Evolutionary conservation across 2,888 invertebrate species (phyloP), one percentile per base, ranked within the genome.

Genomic region (Altica lythri): DNA sequence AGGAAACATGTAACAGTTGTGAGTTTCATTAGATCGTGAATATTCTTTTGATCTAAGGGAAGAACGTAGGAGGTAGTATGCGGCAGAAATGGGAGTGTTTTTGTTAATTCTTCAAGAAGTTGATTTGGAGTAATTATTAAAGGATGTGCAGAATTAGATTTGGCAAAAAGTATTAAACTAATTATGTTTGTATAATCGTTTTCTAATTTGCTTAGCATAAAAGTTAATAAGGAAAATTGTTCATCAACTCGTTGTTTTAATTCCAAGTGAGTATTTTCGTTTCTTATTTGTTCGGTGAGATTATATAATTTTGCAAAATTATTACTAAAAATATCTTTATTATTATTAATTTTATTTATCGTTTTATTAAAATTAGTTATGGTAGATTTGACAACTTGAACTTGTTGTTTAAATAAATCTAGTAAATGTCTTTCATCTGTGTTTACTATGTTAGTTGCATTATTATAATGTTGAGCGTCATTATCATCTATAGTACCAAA

Each of bases 131-230:
- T 42, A 4, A 53, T 37, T 12, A 53, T 17, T 6, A 13, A 8
- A n/a, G 53, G 53, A 17, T 49, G 42, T 35, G 45, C 22, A 32
- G 29, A 18, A 34, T 51, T 50, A 42, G 35, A 14, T 43, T 17
- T 34, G 4, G 22, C 40, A 43, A 53, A 35, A 43, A 43, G 27
- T n/a, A 40, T 13, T n/a, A 12, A 25, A 2, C 14, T 14, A 19
- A 30, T 47, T 2, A 48, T 38, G 6, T 8, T 32, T 17, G 29
- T 14, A 22, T 35, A 44, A 9, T 51, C 27, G 2, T 32, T 14
- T 8, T 30, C 9, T 8, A 51, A 10, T 16, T 51, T 35, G n/a
- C 18, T 25, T 14, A 45, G 9, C 25, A 51, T 14, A 2, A 59
- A 37, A 5, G n/a, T 13, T 17, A 49, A 13, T 19, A 40, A 34